Percentiles rank a stretch among this genome's conserved stretches.
phyloP scores from a whole-genome alignment of 2,113 vertebrate species.

The Pteropus alecto region DNA sequence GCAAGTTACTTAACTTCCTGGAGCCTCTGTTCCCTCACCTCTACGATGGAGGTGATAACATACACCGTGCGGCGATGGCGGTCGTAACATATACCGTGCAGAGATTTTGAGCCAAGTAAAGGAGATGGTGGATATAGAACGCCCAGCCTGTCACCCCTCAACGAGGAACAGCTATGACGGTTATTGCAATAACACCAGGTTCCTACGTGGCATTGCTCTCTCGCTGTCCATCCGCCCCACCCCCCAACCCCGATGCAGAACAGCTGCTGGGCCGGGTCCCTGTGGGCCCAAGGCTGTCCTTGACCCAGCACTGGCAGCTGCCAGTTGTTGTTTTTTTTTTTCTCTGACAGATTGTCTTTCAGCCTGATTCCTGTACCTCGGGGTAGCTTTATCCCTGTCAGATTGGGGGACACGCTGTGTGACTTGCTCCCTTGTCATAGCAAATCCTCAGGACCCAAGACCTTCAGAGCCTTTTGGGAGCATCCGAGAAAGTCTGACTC shows the following conservation, averaged over 20 bases:
- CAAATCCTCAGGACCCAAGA: not conserved
- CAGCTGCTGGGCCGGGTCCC: not conserved
- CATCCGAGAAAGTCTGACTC: not conserved
- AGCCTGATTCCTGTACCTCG: not conserved
- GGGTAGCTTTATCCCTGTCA: not conserved
- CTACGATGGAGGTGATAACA: not conserved
- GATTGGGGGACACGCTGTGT: not conserved
- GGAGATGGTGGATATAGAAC: not conserved
- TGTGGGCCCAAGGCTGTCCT: not conserved
- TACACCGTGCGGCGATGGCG: accelerated
- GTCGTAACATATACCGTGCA: accelerated
- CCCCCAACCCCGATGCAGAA: not conserved
- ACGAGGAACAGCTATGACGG: not conserved
- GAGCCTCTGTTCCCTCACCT: not conserved
- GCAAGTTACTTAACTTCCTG: not conserved
- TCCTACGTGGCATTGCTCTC: accelerated
- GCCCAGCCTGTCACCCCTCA: not conserved
- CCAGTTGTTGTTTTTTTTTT: not conserved
- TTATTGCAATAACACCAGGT: not conserved
- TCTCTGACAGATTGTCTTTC: not conserved
- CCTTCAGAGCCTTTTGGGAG: not conserved
- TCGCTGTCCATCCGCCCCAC: not conserved
- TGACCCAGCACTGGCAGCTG: not conserved
- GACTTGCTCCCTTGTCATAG: not conserved
- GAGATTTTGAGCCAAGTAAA: not conserved